Conservation (phyloP, 2,113 vertebrate species). For the Otus sunia region DNA sequence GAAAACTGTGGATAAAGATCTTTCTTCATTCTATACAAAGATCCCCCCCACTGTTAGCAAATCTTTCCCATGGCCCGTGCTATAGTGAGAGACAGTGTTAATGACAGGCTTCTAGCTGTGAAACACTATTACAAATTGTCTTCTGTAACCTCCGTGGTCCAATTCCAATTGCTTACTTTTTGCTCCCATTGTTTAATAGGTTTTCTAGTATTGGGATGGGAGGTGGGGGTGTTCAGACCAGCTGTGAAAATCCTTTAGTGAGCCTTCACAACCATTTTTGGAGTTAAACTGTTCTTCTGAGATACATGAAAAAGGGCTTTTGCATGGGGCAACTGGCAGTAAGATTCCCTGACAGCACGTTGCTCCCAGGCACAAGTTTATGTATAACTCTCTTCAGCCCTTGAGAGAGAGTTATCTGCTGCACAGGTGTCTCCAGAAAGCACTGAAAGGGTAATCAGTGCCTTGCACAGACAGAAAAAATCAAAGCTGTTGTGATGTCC, state of each 20-base stretch:
- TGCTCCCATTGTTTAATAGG: neutral
- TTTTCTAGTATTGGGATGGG: neutral
- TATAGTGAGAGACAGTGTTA: neutral
- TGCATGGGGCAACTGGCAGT: neutral
- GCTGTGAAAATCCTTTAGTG: neutral
- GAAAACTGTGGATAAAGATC: neutral
- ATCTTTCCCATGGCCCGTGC: neutral
- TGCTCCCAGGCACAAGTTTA: neutral
- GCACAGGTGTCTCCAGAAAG: neutral
- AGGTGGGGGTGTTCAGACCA: neutral
- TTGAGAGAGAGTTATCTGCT: neutral
- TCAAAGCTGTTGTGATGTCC: neutral
- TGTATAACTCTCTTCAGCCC: neutral
- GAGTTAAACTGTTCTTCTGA: neutral
- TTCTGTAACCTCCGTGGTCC: neutral
- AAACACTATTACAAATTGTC: neutral
- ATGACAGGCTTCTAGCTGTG: neutral
- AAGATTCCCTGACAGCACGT: neutral
- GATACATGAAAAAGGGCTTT: neutral
- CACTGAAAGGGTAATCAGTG: neutral
- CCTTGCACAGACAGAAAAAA: neutral
- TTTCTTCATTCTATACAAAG: neutral
- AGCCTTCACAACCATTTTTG: neutral
- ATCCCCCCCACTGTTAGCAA: neutral
- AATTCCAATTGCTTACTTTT: constrained; percentile 2